Percentiles rank a stretch among this genome's conserved stretches.
Conservation (phyloP, 2,888 invertebrate species). For the Lepidocyrtoides sp. region DNA sequence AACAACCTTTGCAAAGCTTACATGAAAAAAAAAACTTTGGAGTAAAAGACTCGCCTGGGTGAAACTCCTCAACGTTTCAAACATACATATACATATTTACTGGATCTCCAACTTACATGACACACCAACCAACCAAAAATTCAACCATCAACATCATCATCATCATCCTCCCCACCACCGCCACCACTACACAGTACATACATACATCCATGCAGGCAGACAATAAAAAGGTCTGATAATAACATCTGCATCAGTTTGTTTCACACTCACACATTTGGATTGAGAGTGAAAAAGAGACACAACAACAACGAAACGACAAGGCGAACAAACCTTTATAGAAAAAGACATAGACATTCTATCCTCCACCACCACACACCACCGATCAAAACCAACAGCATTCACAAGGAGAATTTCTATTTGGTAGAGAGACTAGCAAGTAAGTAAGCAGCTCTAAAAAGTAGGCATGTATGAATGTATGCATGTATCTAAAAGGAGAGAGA, state of each 20-base stretch:
- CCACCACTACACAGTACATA: background rate
- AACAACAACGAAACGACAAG: too few species aligned
- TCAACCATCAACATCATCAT: background rate
- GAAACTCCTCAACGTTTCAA: background rate
- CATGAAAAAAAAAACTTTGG: background rate
- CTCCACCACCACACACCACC: background rate
- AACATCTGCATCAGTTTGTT: conserved; percentile 57
- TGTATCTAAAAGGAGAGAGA: too few species aligned
- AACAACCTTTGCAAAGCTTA: background rate
- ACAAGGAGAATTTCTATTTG: background rate
- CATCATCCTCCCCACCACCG: background rate
- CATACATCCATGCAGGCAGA: conserved; percentile 9
- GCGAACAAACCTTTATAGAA: background rate
- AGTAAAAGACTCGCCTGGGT: conserved; percentile 29
- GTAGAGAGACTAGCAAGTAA: background rate
- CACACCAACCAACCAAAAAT: conserved; percentile 27
- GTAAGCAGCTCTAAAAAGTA: background rate
- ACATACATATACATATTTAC: background rate
- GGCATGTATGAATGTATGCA: too few species aligned
- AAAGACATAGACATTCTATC: background rate
- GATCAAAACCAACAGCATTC: background rate
- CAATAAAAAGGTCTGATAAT: conserved; percentile 35
- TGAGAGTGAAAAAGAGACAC: conserved; percentile 7
- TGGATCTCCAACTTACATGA: conserved; percentile 14
- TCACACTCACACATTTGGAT: conserved; percentile 46